Evolutionary conservation across 1,140 invertebrate genomes (phyloP).

Genomic region (Cotesia glomerata): DNA sequence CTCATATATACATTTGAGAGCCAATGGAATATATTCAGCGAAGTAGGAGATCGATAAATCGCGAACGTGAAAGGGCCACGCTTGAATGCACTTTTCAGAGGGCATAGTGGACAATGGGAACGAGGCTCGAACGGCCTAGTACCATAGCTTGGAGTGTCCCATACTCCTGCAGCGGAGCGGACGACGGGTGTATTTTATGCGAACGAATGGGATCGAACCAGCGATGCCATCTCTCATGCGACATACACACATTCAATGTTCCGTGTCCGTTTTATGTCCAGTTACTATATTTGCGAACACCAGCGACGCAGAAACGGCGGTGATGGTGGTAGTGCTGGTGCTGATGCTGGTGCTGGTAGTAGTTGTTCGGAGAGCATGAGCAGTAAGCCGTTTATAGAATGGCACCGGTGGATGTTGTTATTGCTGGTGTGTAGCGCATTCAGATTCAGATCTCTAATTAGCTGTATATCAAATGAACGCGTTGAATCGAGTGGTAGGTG

Average conservation of each 20-base stretch:
- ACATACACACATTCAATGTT: background rate
- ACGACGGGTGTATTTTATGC: conserved; percentile 34
- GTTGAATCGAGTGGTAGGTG: conserved; percentile 23
- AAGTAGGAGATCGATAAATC: conserved; percentile 13
- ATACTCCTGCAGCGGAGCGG: background rate
- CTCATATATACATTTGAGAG: background rate
- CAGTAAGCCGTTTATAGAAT: background rate
- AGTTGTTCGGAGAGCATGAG: too few species aligned
- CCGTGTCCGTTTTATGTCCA: conserved; percentile 19
- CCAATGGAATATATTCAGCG: background rate
- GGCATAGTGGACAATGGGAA: conserved; percentile 11
- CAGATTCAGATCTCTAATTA: conserved; percentile 59
- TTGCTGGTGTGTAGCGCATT: conserved; percentile 10
- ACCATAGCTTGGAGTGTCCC: background rate
- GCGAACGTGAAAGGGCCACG: conserved; percentile 3
- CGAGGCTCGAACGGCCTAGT: conserved; percentile 3
- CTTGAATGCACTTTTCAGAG: conserved; percentile 5
- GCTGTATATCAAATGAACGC: conserved; percentile 55
- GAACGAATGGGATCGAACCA: conserved; percentile 32
- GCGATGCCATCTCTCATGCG: conserved; percentile 34
- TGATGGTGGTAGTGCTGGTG: background rate
- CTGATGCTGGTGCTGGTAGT: background rate
- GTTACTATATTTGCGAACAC: background rate
- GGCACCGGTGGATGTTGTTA: conserved; percentile 1
- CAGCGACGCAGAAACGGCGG: background rate